A percentile compares a stretch with the other conserved stretches of the same genome.
Evolutionary conservation across 2,113 vertebrate species (phyloP).

Genomic region (Eira barbara): DNA sequence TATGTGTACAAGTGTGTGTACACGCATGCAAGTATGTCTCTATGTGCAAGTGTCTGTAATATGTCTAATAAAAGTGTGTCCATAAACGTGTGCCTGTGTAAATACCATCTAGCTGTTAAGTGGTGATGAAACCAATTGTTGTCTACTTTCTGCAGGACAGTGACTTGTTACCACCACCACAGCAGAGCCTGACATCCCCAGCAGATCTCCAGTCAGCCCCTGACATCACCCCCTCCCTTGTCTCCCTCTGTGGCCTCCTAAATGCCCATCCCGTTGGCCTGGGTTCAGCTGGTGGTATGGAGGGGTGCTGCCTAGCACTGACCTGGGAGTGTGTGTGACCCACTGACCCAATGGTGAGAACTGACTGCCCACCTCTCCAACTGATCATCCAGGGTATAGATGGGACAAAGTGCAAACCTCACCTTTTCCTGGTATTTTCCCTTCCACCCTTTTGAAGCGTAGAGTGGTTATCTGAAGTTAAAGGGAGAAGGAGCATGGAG

Average conservation of each 20-base stretch:
- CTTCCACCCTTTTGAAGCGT: not conserved
- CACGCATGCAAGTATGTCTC: not conserved
- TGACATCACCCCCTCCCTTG: slow-evolving; percentile 66
- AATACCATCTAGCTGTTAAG: not conserved
- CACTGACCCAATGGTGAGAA: slow-evolving; percentile 90
- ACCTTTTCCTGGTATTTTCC: not conserved
- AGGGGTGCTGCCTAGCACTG: slow-evolving; percentile 85
- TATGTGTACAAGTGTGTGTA: slow-evolving; percentile 10
- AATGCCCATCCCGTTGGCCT: slow-evolving; percentile 67
- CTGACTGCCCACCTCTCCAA: not conserved
- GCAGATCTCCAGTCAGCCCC: slow-evolving; percentile 63
- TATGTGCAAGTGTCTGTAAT: not conserved
- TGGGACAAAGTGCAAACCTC: not conserved
- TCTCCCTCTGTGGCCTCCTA: slow-evolving; percentile 68
- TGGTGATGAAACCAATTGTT: slow-evolving; percentile 44
- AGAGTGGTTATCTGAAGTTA: slow-evolving; percentile 6
- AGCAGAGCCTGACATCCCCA: slow-evolving; percentile 52
- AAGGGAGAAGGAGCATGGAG: not conserved
- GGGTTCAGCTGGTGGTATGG: slow-evolving; percentile 84
- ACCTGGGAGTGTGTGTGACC: slow-evolving; percentile 86
- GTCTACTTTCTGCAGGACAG: slow-evolving; percentile 61
- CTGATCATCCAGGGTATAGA: not conserved
- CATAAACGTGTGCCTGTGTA: not conserved
- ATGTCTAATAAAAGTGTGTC: slow-evolving; percentile 11
- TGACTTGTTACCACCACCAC: slow-evolving; percentile 72